Conservation (phyloP, 1,140 invertebrate species). For the Fopius arisanus region DNA sequence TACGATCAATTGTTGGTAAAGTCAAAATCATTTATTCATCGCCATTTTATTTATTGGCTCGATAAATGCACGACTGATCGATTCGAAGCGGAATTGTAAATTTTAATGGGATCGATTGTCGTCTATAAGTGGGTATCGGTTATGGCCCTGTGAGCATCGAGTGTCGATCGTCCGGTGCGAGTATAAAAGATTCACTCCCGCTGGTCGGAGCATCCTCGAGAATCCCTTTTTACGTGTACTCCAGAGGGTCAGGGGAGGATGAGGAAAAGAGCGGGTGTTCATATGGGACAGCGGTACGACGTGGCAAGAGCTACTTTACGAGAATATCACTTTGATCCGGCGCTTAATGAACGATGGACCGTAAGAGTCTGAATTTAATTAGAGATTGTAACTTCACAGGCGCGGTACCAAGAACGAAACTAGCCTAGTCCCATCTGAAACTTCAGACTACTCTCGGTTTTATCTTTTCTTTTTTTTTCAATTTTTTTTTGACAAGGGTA, state of each 20-base stretch:
- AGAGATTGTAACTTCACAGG: conserved; percentile 55
- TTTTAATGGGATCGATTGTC: conserved; percentile 11
- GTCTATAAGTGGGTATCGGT: background rate
- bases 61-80: background rate
- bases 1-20: conserved; percentile 47
- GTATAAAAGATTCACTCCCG: conserved; percentile 32
- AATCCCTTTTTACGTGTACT: background rate
- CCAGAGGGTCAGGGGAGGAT: too few species aligned
- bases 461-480: too few species aligned
- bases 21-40: background rate
- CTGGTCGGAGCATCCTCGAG: background rate
- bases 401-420: conserved; percentile 28
- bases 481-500: background rate
- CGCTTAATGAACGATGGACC: conserved; percentile 57
- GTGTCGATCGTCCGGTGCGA: conserved; percentile 7
- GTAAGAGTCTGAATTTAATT: conserved; percentile 62
- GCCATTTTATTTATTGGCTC: background rate
- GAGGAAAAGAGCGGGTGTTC: background rate
- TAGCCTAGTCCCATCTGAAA: background rate
- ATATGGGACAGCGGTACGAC: background rate
- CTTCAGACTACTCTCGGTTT: background rate
- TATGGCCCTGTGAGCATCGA: background rate
- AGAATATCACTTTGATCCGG: conserved; percentile 62
- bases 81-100: background rate
- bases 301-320: conserved; percentile 41